Conservation (phyloP, 2,888 invertebrate species). For the Dusona sp. region DNA sequence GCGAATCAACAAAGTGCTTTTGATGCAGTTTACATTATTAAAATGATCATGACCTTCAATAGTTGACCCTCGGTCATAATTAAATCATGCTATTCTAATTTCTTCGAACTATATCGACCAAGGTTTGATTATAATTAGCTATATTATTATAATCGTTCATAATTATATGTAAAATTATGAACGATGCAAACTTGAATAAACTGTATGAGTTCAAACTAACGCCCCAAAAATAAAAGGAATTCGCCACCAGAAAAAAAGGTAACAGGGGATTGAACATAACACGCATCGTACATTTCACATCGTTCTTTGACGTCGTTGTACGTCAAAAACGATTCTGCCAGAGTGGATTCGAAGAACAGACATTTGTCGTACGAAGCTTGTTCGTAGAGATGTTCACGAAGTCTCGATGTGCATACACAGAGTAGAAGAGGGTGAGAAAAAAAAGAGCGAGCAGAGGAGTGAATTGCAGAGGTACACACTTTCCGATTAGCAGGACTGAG, state of each 20-base stretch:
- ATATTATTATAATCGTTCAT: too few relatives aligned
- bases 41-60: not conserved
- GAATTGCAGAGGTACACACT: conserved; percentile 66
- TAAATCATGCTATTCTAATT: not conserved
- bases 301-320: conserved; percentile 76
- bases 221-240: not conserved
- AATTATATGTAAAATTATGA: not conserved
- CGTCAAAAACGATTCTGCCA: conserved; percentile 70
- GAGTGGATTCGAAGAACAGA: conserved; percentile 59
- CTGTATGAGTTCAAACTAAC: not conserved
- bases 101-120: not conserved
- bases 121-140: not conserved
- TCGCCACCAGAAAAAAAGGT: not conserved
- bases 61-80: not conserved
- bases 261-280: conserved; percentile 2
- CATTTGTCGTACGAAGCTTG: conserved; percentile 41
- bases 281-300: conserved; percentile 62
- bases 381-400: conserved; percentile 33
- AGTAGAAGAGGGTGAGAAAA: conserved; percentile 48
- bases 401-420: conserved; percentile 49
- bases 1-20: not conserved
- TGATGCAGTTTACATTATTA: not conserved
- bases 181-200: not conserved
- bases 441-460: conserved; percentile 66
- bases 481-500: conserved; percentile 59